Percentiles rank a stretch among this genome's conserved stretches.
Evolutionary conservation across 1,140 invertebrate genomes (phyloP).

Genomic region (Drosophila grimshawi): DNA sequence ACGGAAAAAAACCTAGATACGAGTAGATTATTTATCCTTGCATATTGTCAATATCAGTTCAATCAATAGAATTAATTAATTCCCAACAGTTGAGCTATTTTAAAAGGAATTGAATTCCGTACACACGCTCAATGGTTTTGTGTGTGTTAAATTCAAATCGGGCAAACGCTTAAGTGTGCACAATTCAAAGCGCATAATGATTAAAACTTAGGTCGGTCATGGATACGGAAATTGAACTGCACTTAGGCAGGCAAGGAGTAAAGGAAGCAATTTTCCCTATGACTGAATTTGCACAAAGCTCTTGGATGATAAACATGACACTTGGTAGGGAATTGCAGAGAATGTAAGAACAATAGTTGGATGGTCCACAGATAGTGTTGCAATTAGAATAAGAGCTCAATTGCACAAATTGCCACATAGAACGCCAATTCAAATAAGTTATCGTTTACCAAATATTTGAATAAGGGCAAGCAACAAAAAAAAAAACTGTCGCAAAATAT

Average conservation of each 20-base stretch:
- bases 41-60: background rate
- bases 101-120: slow-evolving; percentile 51
- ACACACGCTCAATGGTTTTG: slow-evolving; percentile 12
- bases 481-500: slow-evolving; percentile 63
- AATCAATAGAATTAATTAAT: slow-evolving; percentile 51
- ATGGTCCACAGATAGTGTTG: slow-evolving; percentile 7
- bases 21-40: too few species aligned
- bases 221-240: slow-evolving; percentile 28
- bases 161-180: slow-evolving; percentile 23
- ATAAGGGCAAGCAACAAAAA: background rate
- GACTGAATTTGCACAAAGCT: slow-evolving; percentile 63
- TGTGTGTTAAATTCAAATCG: slow-evolving; percentile 40
- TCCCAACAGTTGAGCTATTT: slow-evolving; percentile 59
- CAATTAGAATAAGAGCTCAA: slow-evolving; percentile 9
- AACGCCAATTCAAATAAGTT: too few species aligned
- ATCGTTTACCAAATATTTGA: background rate
- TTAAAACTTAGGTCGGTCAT: slow-evolving; percentile 22
- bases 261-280: slow-evolving; percentile 69
- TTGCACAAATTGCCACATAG: slow-evolving; percentile 1
- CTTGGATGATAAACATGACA: slow-evolving; percentile 23
- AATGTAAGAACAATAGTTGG: slow-evolving; percentile 6
- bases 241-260: slow-evolving; percentile 6
- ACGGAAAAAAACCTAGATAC: too few species aligned
- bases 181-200: slow-evolving; percentile 13
- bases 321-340: background rate